Conservation (phyloP, 2,797 vertebrate species). For the Tokudaia tokunoshimensis region DNA sequence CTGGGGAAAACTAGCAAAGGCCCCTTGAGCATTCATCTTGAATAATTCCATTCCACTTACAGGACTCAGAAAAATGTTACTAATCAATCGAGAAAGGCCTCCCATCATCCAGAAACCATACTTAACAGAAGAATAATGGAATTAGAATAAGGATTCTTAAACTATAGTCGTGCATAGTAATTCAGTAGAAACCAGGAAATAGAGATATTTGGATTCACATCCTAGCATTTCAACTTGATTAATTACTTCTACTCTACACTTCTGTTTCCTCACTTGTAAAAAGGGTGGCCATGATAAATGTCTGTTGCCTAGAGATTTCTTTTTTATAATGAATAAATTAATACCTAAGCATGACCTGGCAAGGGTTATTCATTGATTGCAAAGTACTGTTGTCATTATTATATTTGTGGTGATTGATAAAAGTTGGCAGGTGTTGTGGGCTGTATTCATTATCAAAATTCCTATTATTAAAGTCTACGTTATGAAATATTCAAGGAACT, state of each 20-base stretch:
- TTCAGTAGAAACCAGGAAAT: neutral
- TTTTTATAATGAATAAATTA: neutral
- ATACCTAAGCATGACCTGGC: neutral
- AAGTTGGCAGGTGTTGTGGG: neutral
- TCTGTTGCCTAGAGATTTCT: no score
- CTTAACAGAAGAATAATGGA: constrained; percentile 19
- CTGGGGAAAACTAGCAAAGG: neutral
- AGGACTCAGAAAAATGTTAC: constrained; percentile 26
- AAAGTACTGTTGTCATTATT: constrained; percentile 6
- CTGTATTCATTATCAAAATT: neutral
- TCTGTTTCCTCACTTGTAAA: neutral
- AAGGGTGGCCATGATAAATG: neutral
- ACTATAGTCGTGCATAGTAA: neutral
- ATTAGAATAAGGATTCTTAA: neutral
- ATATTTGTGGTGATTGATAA: neutral
- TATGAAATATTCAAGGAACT: constrained; percentile 41
- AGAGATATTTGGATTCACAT: neutral
- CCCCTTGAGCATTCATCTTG: neutral
- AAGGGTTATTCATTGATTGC: neutral
- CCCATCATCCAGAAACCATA: neutral
- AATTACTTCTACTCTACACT: neutral
- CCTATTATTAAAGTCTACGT: neutral
- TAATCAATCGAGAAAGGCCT: neutral
- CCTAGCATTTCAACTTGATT: neutral
- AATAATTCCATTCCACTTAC: constrained; percentile 29